Base-by-base conservation (phyloP, 2,113 vertebrate species). In the Hippocampus zosterae region DNA sequence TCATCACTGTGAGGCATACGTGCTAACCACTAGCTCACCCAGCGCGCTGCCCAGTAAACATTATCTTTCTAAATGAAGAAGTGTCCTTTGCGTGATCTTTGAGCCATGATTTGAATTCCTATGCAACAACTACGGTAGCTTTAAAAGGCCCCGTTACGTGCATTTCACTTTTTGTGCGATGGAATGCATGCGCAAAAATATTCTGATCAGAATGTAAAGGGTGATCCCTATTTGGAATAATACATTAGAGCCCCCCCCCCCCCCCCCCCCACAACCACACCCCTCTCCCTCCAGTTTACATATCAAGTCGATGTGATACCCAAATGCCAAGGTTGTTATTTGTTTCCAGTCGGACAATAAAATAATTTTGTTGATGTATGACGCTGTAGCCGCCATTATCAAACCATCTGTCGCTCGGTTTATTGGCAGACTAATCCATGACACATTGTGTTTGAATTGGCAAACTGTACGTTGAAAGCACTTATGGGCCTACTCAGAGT, bases 361-460 rank as follows among this genome's bases (percentile, higher is more conserved):
- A 57, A 13, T 27, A 13, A 2, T 57, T 57, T 13, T 13, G 23
- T 15, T 57, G 13, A 2, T 8, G 9, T 16, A 21, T 37, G 15
- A 48, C 12, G 10, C 19, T 23, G 18, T 33, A 62, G 16, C 57
- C 68, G 55, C 8, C 27, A 50, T 64, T 70, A 65, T 72, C 18
- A 27, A 68, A 65, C 69, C n/a, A 60, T 12, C 44, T 74, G 69
- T 19, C 23, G 40, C 41, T 57, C 7, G 37, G 29, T 73, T 84
- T 59, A 63, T 71, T 37, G 11, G 41, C 4, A n/a, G 15, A 44
- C 9, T 61, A 29, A 55, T n/a, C 37, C 15, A 5, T 53, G 18
- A 7, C 25, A 10, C 19, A 0, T 16, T n/a, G 11, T 40, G 12
- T 69, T 64, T 48, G 2, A 70, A 23, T 33, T 8, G 18, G 21